A percentile compares a stretch with the other conserved stretches of the same genome.
Conservation (phyloP, 2,797 vertebrate species). For the Amphiprion clarkii region DNA sequence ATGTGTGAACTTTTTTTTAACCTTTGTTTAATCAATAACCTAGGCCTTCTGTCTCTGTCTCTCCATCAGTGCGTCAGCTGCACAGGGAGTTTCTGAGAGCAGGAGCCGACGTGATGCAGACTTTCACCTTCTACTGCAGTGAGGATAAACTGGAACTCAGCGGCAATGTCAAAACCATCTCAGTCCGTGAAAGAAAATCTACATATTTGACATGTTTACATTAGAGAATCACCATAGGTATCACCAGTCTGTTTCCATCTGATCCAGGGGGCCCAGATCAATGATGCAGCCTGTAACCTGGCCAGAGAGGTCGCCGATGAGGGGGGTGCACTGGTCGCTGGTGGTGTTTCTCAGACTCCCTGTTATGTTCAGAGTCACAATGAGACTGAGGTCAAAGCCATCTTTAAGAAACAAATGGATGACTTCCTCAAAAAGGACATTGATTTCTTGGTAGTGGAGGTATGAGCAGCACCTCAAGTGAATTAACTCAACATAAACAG, state of each 20-base stretch:
- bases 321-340: constrained; percentile 91
- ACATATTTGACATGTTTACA: no score
- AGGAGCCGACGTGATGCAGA: constrained; percentile 92
- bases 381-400: constrained; percentile 88
- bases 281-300: constrained; percentile 93
- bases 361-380: constrained; percentile 90
- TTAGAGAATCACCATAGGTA: neutral
- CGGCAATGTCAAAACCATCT: constrained; percentile 86
- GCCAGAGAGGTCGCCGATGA: constrained; percentile 91
- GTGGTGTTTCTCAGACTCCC: constrained; percentile 92
- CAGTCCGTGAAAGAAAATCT: constrained; percentile 54
- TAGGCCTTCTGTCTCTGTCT: neutral
- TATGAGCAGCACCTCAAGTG: constrained; percentile 56
- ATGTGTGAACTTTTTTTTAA: no score
- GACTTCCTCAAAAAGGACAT: constrained; percentile 91
- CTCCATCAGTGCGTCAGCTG: constrained; percentile 89
- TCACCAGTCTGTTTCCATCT: neutral
- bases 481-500: neutral
- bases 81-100: constrained; percentile 93
- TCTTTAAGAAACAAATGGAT: constrained; percentile 90
- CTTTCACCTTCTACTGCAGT: constrained; percentile 94
- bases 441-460: constrained; percentile 94
- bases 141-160: constrained; percentile 94
- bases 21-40: no score
- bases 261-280: constrained; percentile 88